Evolutionary conservation across 2,113 vertebrate genomes (phyloP), one percentile per base, ranked within the genome.

Genomic region (Prinia subflava): DNA sequence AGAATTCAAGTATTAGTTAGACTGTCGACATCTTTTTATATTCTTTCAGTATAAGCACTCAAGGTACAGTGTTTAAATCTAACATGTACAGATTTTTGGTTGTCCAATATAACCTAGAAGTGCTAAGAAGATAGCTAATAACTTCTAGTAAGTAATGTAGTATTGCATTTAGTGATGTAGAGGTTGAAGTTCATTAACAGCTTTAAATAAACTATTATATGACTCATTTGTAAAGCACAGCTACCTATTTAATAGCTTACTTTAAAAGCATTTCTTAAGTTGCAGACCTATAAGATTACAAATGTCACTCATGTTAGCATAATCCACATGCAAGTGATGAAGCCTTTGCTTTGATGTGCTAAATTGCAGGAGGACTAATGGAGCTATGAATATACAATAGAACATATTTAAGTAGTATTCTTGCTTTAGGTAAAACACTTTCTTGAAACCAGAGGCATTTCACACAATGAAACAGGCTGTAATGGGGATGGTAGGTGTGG

Each of bases 381-480:
- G 98, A 98, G 98, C 98, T 98, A 98, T 98, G 98, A 98, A 98
- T 98, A 98, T 98, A 99, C 99, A 99, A 99, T 98, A 98, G 97
- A 98, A 98, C 97, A 97, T 98, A 98, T 98, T 98, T 97, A 98
- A 98, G 99, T 98, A 98, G 98, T 98, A 97, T 90, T 97, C 98
- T 98, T 97, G 98, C 98, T 98, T 98, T 97, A 98, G 98, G 98
- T 98, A 98, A 99, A 98, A 98, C 97, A 98, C 97, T 97, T 97
- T 77, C 95, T 97, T 96, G 96, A 98, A 98, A 98, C 98, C 97
- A 95, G 97, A 98, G 97, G 98, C 98, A 97, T 98, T 98, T 98
- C 97, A 97, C 94, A 98, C 97, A 98, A 97, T 97, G 97, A 97
- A 98, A 93, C 81, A 59, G 28, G 65, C 96, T 95, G 87, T 97